phyloP scores from a whole-genome alignment of 1,140 invertebrate genomes.

The Nephotettix cincticeps region DNA sequence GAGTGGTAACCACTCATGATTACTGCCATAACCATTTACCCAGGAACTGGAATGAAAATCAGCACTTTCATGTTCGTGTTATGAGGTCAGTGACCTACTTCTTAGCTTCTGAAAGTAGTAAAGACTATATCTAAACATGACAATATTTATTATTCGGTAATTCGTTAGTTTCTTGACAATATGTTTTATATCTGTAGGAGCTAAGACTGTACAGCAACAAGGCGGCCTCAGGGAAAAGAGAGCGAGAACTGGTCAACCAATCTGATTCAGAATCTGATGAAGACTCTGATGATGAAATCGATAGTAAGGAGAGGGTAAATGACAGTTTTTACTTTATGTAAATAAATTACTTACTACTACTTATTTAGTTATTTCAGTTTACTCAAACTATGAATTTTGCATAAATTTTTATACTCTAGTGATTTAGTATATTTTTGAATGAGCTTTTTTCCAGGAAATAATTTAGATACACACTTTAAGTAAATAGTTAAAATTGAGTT shows the following conservation, averaged over 20 bases:
- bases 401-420: not conserved
- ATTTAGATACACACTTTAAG: not conserved
- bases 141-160: no score
- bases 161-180: no score
- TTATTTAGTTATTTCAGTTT: not conserved
- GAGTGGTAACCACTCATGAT: no score
- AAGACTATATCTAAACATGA: no score
- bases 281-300: slow-evolving; percentile 27
- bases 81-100: no score
- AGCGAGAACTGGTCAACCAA: not conserved
- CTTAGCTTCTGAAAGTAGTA: no score
- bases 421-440: not conserved
- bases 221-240: not conserved
- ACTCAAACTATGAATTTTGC: not conserved
- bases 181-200: no score
- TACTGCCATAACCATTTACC: no score
- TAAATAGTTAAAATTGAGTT: not conserved
- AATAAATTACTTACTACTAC: no score
- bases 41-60: no score
- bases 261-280: slow-evolving; percentile 30
- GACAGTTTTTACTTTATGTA: no score
- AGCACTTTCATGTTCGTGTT: no score
- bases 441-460: not conserved
- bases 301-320: slow-evolving; percentile 23
- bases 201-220: not conserved